Base-by-base conservation (phyloP, 2,888 invertebrate genomes). In the Nymphalis polychloros region DNA sequence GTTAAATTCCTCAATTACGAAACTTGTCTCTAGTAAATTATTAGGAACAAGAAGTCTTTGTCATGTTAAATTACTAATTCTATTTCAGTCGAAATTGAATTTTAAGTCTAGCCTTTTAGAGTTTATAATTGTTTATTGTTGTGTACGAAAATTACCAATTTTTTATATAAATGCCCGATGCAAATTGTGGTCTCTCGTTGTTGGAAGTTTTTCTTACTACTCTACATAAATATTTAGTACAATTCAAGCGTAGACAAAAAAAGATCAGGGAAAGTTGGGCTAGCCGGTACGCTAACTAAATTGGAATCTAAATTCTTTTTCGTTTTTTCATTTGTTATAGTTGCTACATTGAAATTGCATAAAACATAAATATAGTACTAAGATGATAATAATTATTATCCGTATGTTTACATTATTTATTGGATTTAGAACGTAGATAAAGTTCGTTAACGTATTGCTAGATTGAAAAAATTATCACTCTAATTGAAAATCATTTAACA, bases 1-100 rank as follows among this genome's bases (percentile, higher is more conserved):
- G 20, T 19, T 20, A 50, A 50, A 50, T 50, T 50, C 20, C 19
- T 50, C 50, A 50, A 50, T 20, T 3, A 50, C 8, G 20, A 19
- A n/a, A 20, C 50, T 50, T 19, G 19, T 50, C 20, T 50, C 50
- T 10, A 50, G 19, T 19, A n/a, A 50, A 19, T 50, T 50, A 50
- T 50, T 50, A 10, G 20, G 50, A 50, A 50, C 19, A 19, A n/a
- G 50, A 50, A 50, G 19, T 50, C 50, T 50, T 50, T 50, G 50
- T 19, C 19, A 50, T 50, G 50, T 50, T 20, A 50, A 50, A 19
- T 20, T 20, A 20, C 41, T 41, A 13, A 10, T n/a, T 19, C 19
- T 20, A 19, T 50, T 50, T 50, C 50, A 19, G 3, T 2, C 50
- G 0, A 50, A 50, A 19, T 20, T 19, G 50, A 50, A 50, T 50